These are phyloP conservation scores for Brachionus rotundiformis DNA, from an alignment of 1,140 invertebrate species.

Conservation along the genomic window DNA sequence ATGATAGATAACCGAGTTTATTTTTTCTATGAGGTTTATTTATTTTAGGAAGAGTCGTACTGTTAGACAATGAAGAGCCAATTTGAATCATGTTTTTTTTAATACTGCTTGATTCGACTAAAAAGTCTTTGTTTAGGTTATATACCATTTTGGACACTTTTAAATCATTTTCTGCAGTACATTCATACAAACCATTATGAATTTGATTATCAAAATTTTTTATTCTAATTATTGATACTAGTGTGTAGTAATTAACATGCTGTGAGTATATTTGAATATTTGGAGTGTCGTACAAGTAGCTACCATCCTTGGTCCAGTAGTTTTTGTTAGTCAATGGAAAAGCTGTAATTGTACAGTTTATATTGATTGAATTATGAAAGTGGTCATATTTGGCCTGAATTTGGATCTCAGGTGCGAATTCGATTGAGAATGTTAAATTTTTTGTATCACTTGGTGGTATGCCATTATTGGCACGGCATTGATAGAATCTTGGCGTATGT, in stretches of 20 bases:
- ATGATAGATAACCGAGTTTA: slow-evolving; percentile 2
- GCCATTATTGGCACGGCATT: slow-evolving; percentile 8
- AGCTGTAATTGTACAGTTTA: slow-evolving; percentile 39
- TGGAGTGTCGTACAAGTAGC: not conserved
- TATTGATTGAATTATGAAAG: not conserved
- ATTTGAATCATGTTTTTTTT: slow-evolving; percentile 3
- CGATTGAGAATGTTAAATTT: slow-evolving; percentile 48
- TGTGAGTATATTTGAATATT: not conserved
- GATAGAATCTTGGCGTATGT: slow-evolving; percentile 35
- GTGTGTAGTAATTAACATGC: not conserved
- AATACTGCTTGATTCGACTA: not conserved
- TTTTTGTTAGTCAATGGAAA: slow-evolving; percentile 28
- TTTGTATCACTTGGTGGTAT: slow-evolving; percentile 50
- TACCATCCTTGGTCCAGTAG: slow-evolving; percentile 33
- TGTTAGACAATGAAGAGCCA: not conserved
- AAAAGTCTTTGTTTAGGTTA: slow-evolving; percentile 9
- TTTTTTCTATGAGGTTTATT: not conserved
- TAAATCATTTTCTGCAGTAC: slow-evolving; percentile 28
- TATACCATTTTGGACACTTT: slow-evolving; percentile 46
- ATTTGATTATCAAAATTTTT: not conserved
- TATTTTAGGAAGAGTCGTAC: not conserved
- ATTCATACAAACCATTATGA: slow-evolving; percentile 33
- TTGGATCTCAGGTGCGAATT: slow-evolving; percentile 40
- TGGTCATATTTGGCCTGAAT: slow-evolving; percentile 34
- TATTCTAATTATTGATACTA: slow-evolving; percentile 18